These are phyloP conservation scores for Porphyrio hochstetteri DNA, from an alignment of 2,113 vertebrate species.

Conservation along the genomic window DNA sequence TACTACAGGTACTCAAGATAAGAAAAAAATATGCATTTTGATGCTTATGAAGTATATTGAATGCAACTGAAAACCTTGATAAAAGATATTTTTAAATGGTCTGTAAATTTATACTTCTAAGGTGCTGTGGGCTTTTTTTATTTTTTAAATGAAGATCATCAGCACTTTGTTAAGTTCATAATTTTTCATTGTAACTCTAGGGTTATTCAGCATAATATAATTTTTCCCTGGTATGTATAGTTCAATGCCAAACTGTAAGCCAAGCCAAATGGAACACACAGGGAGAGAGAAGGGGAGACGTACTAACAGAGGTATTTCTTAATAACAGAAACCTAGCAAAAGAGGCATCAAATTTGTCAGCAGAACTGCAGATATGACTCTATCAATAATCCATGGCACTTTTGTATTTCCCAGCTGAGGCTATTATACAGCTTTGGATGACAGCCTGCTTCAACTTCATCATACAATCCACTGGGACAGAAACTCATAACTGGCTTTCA, in stretches of 20 bases:
- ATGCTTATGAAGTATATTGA: neutral
- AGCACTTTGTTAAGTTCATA: slow-evolving; percentile 65
- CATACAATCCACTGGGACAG: slow-evolving; percentile 87
- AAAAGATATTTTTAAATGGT: neutral
- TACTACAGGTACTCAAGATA: neutral
- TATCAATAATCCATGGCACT: slow-evolving; percentile 93
- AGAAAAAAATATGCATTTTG: neutral
- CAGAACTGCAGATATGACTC: slow-evolving; percentile 86
- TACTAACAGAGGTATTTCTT: slow-evolving; percentile 84
- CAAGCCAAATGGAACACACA: slow-evolving; percentile 64
- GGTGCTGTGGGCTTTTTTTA: neutral
- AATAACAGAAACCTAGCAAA: slow-evolving; percentile 83
- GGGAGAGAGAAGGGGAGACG: slow-evolving; percentile 37
- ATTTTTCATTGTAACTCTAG: slow-evolving; percentile 66
- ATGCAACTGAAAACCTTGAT: neutral
- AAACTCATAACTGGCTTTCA: slow-evolving; percentile 95
- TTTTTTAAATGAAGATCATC: neutral
- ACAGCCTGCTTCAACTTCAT: slow-evolving; percentile 88
- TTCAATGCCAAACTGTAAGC: slow-evolving; percentile 53
- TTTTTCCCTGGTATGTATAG: slow-evolving; percentile 60
- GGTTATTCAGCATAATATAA: slow-evolving; percentile 30
- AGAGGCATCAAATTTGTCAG: slow-evolving; percentile 88
- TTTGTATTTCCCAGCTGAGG: slow-evolving; percentile 87
- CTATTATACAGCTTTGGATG: slow-evolving; percentile 87
- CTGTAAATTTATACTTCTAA: neutral